A percentile compares a stretch with the other conserved stretches of the same genome.
Evolutionary conservation across 2,113 vertebrate genomes (phyloP).

Genomic region (Sinosuthora webbiana): DNA sequence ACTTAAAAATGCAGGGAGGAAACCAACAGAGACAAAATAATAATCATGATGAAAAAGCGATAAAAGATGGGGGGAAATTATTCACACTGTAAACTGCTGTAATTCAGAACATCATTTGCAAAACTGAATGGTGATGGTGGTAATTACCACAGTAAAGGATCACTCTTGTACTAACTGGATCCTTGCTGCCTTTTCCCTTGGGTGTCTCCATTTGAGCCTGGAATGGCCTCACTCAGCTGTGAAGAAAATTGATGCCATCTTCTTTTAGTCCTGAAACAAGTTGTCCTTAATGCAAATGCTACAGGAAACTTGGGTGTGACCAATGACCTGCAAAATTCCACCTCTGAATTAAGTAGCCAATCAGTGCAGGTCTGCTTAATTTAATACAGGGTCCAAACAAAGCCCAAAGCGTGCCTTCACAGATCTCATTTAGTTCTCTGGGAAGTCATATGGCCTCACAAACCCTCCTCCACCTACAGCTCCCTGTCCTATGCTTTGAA

Average conservation of each 20-base stretch:
- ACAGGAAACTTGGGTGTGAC: background rate
- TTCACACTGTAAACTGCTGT: background rate
- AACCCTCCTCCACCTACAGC: background rate
- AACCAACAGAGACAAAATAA: background rate
- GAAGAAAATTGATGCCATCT: background rate
- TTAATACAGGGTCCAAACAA: background rate
- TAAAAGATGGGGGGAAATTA: background rate
- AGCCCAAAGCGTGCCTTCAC: background rate
- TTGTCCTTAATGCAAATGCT: background rate
- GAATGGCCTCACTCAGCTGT: background rate
- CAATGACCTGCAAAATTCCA: background rate
- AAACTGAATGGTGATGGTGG: background rate
- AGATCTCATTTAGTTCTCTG: background rate
- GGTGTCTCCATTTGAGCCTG: background rate
- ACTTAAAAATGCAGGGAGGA: background rate
- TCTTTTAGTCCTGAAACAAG: background rate
- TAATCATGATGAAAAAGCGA: background rate
- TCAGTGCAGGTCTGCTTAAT: background rate
- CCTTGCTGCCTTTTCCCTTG: background rate
- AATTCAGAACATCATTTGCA: background rate
- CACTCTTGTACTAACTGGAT: fast-evolving
- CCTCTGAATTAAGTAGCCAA: background rate
- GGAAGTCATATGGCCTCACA: background rate
- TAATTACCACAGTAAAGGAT: background rate
- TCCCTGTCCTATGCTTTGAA: background rate